These are phyloP conservation scores for Drosophila peninsularis DNA, from an alignment of 2,888 invertebrate species.

Conservation along the genomic window DNA sequence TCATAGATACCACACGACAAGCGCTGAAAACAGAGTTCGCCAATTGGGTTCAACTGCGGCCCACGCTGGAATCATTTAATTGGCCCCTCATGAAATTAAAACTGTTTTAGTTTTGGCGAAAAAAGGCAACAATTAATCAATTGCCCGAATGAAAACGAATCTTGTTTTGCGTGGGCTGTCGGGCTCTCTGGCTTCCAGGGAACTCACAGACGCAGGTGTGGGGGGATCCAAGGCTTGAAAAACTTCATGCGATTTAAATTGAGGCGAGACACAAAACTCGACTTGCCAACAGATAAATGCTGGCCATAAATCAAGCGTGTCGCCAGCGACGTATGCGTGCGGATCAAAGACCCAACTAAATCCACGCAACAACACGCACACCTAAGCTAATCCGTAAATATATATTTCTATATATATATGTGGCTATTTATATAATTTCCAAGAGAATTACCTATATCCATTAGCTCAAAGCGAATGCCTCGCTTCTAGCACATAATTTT, in stretches of 20 bases:
- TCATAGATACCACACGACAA: conserved; percentile 9
- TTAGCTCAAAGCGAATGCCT: conserved; percentile 36
- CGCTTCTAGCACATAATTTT: conserved; percentile 51
- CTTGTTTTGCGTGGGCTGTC: conserved; percentile 61
- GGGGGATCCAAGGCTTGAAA: conserved; percentile 19
- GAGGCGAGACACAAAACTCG: conserved; percentile 41
- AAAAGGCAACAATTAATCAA: conserved; percentile 70
- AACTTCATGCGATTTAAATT: conserved; percentile 66
- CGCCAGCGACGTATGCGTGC: conserved; percentile 51
- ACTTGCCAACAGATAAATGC: conserved; percentile 49
- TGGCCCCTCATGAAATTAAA: conserved; percentile 35
- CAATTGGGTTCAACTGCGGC: conserved; percentile 21
- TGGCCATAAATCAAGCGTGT: conserved; percentile 58
- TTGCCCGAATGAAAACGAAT: conserved; percentile 61
- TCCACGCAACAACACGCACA: conserved; percentile 18
- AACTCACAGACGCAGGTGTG: conserved; percentile 52
- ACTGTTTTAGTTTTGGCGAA: conserved; percentile 59
- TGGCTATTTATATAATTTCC: conserved; percentile 23
- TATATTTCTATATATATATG: conserved; percentile 4
- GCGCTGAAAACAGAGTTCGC: conserved; percentile 22
- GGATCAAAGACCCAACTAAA: conserved; percentile 62
- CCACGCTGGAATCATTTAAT: conserved; percentile 32
- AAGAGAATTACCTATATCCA: conserved; percentile 35
- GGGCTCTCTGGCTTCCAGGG: conserved; percentile 30
- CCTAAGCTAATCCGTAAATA: conserved; percentile 33